Conservation (phyloP, 2,797 vertebrate species). For the Myotis findleyi region DNA sequence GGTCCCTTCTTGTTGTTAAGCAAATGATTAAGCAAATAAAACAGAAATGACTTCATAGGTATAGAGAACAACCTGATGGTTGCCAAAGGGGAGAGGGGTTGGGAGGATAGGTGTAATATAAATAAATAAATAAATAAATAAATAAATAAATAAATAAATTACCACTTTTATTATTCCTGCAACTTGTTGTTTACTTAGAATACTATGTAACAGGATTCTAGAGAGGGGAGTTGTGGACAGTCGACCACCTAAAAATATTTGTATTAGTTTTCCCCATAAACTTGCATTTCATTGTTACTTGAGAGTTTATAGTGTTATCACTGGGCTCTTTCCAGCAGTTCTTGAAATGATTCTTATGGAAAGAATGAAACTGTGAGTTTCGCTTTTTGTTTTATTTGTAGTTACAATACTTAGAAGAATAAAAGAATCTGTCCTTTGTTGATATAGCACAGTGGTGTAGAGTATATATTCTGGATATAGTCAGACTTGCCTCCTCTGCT, state of each 20-base stretch:
- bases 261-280: neutral
- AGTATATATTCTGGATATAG: neutral
- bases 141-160: neutral
- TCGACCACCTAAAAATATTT: neutral
- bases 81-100: neutral
- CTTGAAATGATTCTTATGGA: constrained; percentile 22
- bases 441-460: neutral
- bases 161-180: constrained; percentile 57
- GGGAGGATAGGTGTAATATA: neutral
- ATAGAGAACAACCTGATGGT: neutral
- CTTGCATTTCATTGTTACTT: neutral
- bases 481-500: neutral
- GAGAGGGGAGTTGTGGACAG: neutral
- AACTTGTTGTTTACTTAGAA: neutral
- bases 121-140: constrained; percentile 11
- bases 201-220: neutral
- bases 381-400: neutral
- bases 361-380: neutral
- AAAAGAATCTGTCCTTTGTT: neutral
- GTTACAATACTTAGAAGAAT: neutral
- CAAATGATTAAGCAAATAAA: neutral
- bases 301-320: neutral
- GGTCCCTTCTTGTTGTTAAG: too few species aligned
- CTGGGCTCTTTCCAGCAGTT: neutral
- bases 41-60: neutral